A percentile compares a stretch with the other conserved stretches of the same genome.
Evolutionary conservation across 2,113 vertebrate species (phyloP).

Genomic region (Rhegmatorhina hoffmannsi): DNA sequence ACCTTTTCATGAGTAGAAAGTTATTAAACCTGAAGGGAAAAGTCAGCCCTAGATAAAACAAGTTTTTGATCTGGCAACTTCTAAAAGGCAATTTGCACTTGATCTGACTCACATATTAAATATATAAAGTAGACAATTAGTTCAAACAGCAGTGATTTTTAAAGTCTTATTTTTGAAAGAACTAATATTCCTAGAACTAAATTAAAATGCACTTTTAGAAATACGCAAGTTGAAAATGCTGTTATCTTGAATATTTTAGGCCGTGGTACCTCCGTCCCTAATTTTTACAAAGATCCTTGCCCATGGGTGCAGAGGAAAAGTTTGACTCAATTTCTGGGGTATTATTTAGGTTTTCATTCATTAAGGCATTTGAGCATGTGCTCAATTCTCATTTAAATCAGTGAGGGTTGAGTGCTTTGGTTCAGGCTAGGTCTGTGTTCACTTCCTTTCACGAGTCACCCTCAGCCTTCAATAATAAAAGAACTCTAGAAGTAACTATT

Average conservation of each 20-base stretch:
- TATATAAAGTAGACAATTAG: constrained; percentile 23
- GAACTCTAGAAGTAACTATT: not conserved
- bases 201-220: not conserved
- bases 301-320: not conserved
- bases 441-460: not conserved
- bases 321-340: not conserved
- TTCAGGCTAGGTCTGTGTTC: not conserved
- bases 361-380: not conserved
- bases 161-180: constrained; percentile 2
- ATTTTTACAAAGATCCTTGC: not conserved
- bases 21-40: constrained; percentile 2
- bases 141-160: constrained; percentile 6
- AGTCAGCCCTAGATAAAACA: constrained; percentile 8
- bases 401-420: not conserved
- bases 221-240: not conserved
- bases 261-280: not conserved
- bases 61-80: constrained; percentile 40
- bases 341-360: not conserved
- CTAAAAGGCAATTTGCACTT: constrained; percentile 28
- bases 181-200: not conserved
- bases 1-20: not conserved
- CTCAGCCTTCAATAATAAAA: not conserved
- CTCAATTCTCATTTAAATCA: not conserved
- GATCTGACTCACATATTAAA: constrained; percentile 32
- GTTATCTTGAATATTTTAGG: not conserved